These are phyloP conservation scores for Thalassaphorura encarpata DNA, from an alignment of 1,140 invertebrate genomes.

Conservation along the genomic window DNA sequence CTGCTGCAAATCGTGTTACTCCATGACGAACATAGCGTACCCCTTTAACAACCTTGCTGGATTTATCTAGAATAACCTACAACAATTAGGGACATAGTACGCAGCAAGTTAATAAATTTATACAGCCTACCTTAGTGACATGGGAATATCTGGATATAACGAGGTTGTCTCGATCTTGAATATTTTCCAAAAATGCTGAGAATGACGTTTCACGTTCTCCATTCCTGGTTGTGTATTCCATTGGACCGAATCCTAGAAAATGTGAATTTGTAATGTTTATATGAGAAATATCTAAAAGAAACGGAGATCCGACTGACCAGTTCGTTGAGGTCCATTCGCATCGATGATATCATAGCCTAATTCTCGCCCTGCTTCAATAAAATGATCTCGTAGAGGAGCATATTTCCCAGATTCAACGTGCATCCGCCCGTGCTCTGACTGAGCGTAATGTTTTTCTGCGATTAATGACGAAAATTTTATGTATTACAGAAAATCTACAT, in stretches of 20 bases:
- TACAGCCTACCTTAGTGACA: constrained; percentile 5
- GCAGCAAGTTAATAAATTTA: too few species aligned
- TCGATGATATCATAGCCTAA: constrained; percentile 16
- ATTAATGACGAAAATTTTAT: not conserved
- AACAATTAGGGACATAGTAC: too few species aligned
- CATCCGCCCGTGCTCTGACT: not conserved
- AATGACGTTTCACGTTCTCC: constrained; percentile 1
- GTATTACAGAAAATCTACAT: not conserved
- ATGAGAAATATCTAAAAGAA: too few species aligned
- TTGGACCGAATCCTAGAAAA: constrained; percentile 2
- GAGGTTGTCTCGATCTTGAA: not conserved
- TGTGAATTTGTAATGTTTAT: too few species aligned
- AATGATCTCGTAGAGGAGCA: not conserved
- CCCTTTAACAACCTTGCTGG: not conserved
- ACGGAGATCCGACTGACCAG: too few species aligned
- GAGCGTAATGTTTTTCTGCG: not conserved
- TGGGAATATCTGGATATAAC: constrained; percentile 4
- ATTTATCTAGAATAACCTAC: too few species aligned
- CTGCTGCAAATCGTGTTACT: constrained; percentile 3
- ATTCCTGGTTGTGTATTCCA: constrained; percentile 11
- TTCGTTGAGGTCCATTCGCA: constrained; percentile 15
- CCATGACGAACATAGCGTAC: constrained; percentile 8
- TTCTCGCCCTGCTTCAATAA: constrained; percentile 18
- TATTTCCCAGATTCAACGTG: not conserved
- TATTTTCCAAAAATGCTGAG: constrained; percentile 2